Evolutionary conservation across 2,888 invertebrate genomes (phyloP), one percentile per base, ranked within the genome.

Genomic region (Iphiclides podalirius): DNA sequence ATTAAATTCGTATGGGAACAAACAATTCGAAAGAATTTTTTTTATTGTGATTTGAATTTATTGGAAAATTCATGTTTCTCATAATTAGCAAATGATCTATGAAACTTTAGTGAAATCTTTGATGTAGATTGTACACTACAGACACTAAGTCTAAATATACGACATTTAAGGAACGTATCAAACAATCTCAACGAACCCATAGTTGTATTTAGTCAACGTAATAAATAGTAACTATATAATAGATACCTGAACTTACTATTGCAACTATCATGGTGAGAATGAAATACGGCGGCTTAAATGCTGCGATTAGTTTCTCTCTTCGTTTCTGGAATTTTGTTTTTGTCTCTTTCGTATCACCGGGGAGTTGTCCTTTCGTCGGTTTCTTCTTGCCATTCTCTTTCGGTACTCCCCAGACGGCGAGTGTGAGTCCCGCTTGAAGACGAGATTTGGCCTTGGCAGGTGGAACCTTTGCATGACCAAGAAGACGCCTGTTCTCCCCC

Each of bases 251-350:
- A 83, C 86, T 85, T 61, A 86, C 86, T 39, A 80, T 77, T n/a
- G 79, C 44, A 31, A 76, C 59, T 8, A 85, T 78, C 73, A 85
- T 75, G 45, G 75, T 70, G n/a, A 83, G 60, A 26, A 83, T 80
- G 58, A 86, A 85, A 60, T 82, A 85, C 0, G 87, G 87, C 1
- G 84, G 85, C 48, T 66, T 75, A 33, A 86, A 54, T 31, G 73
- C 60, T n/a, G 73, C 71, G 31, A 79, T 55, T 2, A 85, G 52
- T 52, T 78, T 80, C 52, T 79, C 78, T 54, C 70, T 81, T 36
- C 76, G 65, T 53, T 74, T 80, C 56, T 81, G 78, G 47, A 75
- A 77, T 44, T 73, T 78, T 6, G 73, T 71, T 52, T 83, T 80
- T 11, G 58, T 55, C 41, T 54, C 58, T n/a, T 52, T 45, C 35